Base-by-base conservation (phyloP, 2,888 invertebrate species). In the Lapara coniferarum region DNA sequence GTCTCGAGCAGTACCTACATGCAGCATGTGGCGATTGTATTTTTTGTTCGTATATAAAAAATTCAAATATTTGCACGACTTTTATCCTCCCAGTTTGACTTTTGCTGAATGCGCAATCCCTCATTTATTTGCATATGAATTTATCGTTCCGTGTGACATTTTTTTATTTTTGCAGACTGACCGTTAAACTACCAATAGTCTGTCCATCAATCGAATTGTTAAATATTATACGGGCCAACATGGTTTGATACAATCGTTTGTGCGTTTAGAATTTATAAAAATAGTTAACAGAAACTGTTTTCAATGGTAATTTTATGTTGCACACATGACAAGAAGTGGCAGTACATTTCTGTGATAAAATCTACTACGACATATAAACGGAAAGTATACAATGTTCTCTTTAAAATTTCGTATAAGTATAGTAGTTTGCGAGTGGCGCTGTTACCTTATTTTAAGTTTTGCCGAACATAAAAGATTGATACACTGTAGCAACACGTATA, bases 11-110 rank as follows among this genome's bases (percentile, higher is more conserved):
- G 37, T 37, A 12, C 19, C 1, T 46, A 10, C 44, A 59, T 44
- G 59, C 44, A 44, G n/a, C 44, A n/a, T 63, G 59, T 19, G 10
- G 46, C 46, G 19, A 6, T 63, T 19, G 46, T 86, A 81, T 85
- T 87, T 85, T 37, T 86, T 86, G n/a, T 85, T 85, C 86, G 77
- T 81, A 80, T 81, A 80, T 82, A 87, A 89, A 89, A 89, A 25
- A 16, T 87, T 85, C 84, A 85, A 85, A 85, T 86, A 88, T 88
- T 88, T 88, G 84, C 81, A 83, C 83, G 87, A 88, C 81, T 89
- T 89, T 89, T 85, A 86, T 86, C 75, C 82, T 78, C 82, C 76
- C 82, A 85, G 85, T 88, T 91, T 89, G 89, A 88, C 87, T 88
- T 85, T 85, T 80, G 82, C 82, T 80, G 80, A 80, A 78, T 81